These are phyloP conservation scores for Catocala sponsa DNA, from an alignment of 2,888 invertebrate species.

Conservation along the genomic window DNA sequence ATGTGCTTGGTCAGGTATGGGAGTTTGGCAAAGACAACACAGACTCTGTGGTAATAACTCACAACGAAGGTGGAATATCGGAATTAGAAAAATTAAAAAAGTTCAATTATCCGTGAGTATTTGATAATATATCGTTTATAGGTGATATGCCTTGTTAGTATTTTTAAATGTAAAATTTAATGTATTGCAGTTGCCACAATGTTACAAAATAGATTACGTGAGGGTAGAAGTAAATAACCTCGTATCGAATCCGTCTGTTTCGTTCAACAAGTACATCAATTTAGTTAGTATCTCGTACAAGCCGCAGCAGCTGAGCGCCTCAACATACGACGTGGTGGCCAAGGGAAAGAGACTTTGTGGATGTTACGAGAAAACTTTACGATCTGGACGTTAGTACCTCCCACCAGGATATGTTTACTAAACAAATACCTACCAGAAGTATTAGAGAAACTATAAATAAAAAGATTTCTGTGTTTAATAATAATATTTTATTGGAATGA, in stretches of 20 bases:
- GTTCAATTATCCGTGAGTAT: constrained; percentile 31
- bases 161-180: background rate
- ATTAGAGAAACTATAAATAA: no score
- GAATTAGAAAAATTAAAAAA: constrained; percentile 21
- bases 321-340: constrained; percentile 38
- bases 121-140: no score
- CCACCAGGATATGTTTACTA: no score
- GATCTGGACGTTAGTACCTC: no score
- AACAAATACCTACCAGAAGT: no score
- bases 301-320: constrained; percentile 35
- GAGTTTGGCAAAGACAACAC: constrained; percentile 18
- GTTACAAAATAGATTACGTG: constrained; percentile 26
- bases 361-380: no score
- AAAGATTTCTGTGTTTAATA: no score
- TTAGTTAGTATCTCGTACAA: constrained; percentile 43
- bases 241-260: constrained; percentile 40
- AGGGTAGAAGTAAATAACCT: constrained; percentile 43
- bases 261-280: constrained; percentile 26
- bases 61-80: constrained; percentile 26
- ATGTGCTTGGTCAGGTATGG: constrained; percentile 24
- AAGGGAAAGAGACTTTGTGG: constrained; percentile 16
- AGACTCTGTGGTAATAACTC: constrained; percentile 8
- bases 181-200: constrained; percentile 40
- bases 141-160: no score
- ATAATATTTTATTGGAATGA: no score